Evolutionary conservation across 2,888 invertebrate genomes (phyloP), one percentile per base, ranked within the genome.

Genomic region (Allolobophora icterica): DNA sequence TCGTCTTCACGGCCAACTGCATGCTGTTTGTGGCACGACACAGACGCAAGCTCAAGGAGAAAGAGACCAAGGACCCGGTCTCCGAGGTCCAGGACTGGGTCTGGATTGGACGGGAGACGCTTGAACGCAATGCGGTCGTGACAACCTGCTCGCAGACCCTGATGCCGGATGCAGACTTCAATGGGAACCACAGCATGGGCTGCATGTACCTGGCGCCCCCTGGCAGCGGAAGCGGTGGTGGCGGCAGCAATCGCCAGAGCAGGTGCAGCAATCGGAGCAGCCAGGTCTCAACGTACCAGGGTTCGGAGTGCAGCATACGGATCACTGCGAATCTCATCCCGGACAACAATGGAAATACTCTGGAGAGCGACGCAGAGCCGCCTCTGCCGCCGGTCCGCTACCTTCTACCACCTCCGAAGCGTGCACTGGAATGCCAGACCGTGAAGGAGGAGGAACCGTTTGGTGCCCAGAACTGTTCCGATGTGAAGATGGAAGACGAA

Each of bases 1-100:
- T 98, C 94, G 98, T 96, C 45, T 95, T 99, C 96, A 97, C 98
- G 89, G 97, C 98, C 91, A 98, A 98, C 19, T 99, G 98, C 95
- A 97, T 98, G 92, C 98, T 99, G n/a, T 98, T 98, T 95, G 98
- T 98, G 38, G 98, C 83, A 34, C 90, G 71, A 30, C 58, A 95
- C 91, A 94, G 95, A 34, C 94, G 94, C 34, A 95, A 95, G 92
- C 94, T 94, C 40, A 93, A 94, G 52, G 93, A 91, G 30, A 92
- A 91, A 40, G 91, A 89, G 94, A 93, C 84, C 89, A 90, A 40
- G 89, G 92, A 83, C 84, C 90, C 90, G 84, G 91, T 89, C 30
- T 93, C 94, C 13, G 94, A 95, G 33, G 94, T 94, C 58, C 93
- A 94, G 71, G 95, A 95, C 92, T 96, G 96, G 96, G 98, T 99